Percentiles rank a stretch among this genome's conserved stretches.
These are phyloP conservation scores for Girardinus metallicus DNA, from an alignment of 2,797 vertebrate species.

Conservation along the genomic window DNA sequence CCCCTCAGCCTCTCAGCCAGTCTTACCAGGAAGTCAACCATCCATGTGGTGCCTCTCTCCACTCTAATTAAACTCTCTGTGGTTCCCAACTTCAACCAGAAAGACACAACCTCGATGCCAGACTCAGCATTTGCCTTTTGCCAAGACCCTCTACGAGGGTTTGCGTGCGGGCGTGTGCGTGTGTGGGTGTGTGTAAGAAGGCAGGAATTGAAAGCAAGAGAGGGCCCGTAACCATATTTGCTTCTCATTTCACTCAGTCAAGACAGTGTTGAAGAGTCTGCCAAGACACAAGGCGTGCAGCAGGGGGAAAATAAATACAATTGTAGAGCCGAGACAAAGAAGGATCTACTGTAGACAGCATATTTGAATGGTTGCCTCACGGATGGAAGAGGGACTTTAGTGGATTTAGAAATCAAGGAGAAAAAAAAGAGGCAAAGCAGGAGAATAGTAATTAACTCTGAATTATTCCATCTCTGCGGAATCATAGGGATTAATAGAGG, in stretches of 20 bases:
- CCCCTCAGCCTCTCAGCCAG: constrained; percentile 36
- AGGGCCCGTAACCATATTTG: constrained; percentile 60
- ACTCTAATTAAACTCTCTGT: constrained; percentile 76
- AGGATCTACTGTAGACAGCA: constrained; percentile 40
- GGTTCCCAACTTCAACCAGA: constrained; percentile 67
- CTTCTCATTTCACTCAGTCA: constrained; percentile 58
- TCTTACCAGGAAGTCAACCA: constrained; percentile 51
- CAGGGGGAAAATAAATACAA: constrained; percentile 45
- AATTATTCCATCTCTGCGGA: constrained; percentile 74
- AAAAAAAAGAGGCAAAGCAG: constrained; percentile 52
- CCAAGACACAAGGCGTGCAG: constrained; percentile 42
- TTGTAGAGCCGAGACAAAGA: constrained; percentile 51
- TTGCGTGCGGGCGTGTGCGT: constrained; percentile 16
- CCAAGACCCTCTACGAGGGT: constrained; percentile 35
- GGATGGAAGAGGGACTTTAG: constrained; percentile 45
- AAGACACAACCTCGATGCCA: constrained; percentile 57
- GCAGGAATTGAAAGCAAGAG: constrained; percentile 36
- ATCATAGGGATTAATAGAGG: constrained; percentile 70
- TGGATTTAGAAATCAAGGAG: constrained; percentile 63
- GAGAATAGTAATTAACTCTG: constrained; percentile 74
- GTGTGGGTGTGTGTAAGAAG: constrained; percentile 8
- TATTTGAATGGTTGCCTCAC: constrained; percentile 48
- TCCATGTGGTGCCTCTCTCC: constrained; percentile 69
- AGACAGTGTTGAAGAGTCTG: constrained; percentile 49
- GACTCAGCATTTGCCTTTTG: constrained; percentile 64